Evolutionary conservation across 2,113 vertebrate genomes (phyloP), one percentile per base, ranked within the genome.

Genomic region (Tragelaphus scriptus): DNA sequence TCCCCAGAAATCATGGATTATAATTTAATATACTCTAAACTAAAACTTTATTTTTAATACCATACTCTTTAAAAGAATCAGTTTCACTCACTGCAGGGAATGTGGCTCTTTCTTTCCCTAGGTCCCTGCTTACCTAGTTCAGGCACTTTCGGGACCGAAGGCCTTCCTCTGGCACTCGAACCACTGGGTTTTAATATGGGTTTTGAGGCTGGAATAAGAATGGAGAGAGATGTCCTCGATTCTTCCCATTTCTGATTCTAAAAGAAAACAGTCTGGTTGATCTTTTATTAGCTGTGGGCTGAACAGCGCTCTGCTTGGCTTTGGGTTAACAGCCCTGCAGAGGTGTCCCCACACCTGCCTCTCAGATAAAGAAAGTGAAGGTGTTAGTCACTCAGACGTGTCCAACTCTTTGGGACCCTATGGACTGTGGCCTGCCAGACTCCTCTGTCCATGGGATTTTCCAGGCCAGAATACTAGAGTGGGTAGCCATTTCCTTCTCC

Each of bases 191-290:
- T 88, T 81, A 49, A 94, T 81, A 23, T 25, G 19, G 85, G 13
- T 32, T 90, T 94, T 65, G 93, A 88, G 30, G 40, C 53, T 65
- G 6, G 53, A 58, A 59, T 95, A n/a, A 90, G 56, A 90, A 84
- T 36, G 44, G 85, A 63, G 56, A 80, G 25, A 87, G 49, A 61
- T 21, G 47, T 9, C 56, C 56, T 96, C 68, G 17, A 68, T 86
- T 77, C 55, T 95, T 94, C 94, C 95, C 75, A 80, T 96, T 94
- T 91, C 82, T 84, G 28, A 53, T 19, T 94, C 86, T 86, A 47
- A 40, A 40, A 40, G 40, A 40, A 40, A 4, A 40, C 40, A 40
- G 40, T 40, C 40, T 40, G 40, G 40, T 40, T 40, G 40, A 40
- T 40, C 40, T 40, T 40, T 40, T 3, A 40, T 40, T 40, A 40